Evolutionary conservation across 2,113 vertebrate genomes (phyloP).

Genomic region (Macrotis lagotis): DNA sequence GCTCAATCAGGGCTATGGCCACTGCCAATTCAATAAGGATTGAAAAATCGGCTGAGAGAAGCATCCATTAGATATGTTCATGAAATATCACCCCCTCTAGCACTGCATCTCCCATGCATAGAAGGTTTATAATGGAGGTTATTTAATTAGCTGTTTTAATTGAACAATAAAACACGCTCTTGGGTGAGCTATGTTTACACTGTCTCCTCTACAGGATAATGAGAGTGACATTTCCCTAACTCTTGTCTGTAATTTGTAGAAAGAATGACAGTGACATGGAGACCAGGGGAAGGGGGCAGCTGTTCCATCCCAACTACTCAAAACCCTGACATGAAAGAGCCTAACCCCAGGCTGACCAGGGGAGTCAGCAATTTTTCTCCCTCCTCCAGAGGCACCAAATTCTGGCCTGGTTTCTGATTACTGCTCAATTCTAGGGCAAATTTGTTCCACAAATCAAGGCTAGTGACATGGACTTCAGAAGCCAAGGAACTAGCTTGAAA

Average conservation of each 20-base stretch:
- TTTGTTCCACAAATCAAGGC: background rate
- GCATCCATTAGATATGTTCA: background rate
- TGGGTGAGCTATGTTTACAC: background rate
- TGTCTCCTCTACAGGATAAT: background rate
- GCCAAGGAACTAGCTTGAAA: background rate
- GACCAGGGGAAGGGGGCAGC: background rate
- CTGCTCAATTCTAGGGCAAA: background rate
- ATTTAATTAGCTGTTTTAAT: conserved; percentile 4
- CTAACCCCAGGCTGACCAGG: background rate
- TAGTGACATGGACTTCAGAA: background rate
- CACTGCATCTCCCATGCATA: background rate
- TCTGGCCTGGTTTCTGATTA: background rate
- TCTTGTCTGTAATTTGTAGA: background rate
- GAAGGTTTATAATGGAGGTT: conserved; percentile 3
- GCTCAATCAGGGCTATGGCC: background rate
- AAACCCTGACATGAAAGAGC: background rate
- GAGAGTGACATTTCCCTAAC: background rate
- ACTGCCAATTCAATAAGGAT: background rate
- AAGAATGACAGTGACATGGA: background rate
- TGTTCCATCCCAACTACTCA: background rate
- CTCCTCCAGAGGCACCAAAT: background rate
- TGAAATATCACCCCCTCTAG: conserved; percentile 1
- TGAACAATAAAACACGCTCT: background rate
- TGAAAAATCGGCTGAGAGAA: background rate
- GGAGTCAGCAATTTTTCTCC: background rate